Conservation (phyloP, 2,888 invertebrate species). For the Drosophila colorata region DNA sequence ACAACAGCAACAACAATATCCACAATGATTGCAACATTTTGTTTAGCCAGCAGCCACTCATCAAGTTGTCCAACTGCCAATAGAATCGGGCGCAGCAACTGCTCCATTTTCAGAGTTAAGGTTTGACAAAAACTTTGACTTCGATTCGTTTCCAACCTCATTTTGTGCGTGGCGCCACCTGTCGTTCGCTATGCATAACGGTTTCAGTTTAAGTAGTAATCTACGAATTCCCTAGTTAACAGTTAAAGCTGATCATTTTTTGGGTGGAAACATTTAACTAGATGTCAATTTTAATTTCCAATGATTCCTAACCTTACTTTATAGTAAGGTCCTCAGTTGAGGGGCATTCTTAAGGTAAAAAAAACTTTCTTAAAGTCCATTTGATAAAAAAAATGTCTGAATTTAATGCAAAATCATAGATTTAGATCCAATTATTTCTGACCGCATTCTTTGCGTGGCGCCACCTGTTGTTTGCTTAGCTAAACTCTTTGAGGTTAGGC, state of each 20-base stretch:
- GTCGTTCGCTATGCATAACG: not conserved
- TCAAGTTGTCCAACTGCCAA: conserved; percentile 52
- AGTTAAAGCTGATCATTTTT: not conserved
- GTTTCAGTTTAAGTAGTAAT: no score
- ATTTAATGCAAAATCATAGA: no score
- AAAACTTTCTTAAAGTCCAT: no score
- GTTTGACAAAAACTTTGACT: conserved; percentile 3
- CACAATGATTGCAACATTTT: conserved; percentile 54
- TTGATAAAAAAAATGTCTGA: no score
- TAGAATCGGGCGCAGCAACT: conserved; percentile 56
- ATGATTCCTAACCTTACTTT: not conserved
- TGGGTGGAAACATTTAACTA: not conserved
- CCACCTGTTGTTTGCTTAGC: not conserved
- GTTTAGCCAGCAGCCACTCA: conserved; percentile 43
- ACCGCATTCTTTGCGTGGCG: not conserved
- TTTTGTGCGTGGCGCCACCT: not conserved
- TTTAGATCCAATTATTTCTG: no score
- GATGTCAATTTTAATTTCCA: not conserved
- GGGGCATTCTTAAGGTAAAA: no score
- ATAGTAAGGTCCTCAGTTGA: conserved; percentile 4
- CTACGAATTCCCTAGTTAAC: no score
- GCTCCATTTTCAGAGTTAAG: conserved; percentile 27
- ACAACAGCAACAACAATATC: conserved; percentile 22
- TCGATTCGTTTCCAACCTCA: conserved; percentile 2
- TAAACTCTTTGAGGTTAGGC: not conserved